A percentile compares a stretch with the other conserved stretches of the same genome.
Evolutionary conservation across 2,888 invertebrate genomes (phyloP).

Genomic region (Polymixis lichenea): DNA sequence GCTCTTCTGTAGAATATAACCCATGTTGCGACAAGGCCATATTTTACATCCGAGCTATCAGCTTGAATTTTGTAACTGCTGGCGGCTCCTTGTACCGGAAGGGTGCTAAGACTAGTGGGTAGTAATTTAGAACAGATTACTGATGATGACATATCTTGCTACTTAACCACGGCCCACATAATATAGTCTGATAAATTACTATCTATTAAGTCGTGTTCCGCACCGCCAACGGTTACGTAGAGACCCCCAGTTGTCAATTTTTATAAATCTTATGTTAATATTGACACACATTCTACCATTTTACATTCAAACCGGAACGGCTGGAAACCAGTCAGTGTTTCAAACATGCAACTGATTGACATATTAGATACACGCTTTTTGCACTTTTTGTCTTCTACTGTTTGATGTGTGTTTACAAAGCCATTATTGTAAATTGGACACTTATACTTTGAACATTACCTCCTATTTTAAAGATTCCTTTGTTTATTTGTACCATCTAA

Average conservation of each 20-base stretch:
- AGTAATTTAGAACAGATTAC: constrained; percentile 18
- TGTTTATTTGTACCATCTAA: constrained; percentile 12
- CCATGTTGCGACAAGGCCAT: not conserved
- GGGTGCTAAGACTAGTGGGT: constrained; percentile 5
- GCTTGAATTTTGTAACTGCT: not conserved
- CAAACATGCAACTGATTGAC: constrained; percentile 46
- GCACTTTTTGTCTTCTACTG: constrained; percentile 5
- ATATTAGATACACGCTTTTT: constrained; percentile 32
- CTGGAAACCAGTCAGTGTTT: constrained; percentile 21
- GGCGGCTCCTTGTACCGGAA: constrained; percentile 8
- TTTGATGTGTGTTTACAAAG: constrained; percentile 21
- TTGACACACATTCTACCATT: constrained; percentile 54
- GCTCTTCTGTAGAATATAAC: not conserved
- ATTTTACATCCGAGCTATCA: not conserved
- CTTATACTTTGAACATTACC: constrained; percentile 18
- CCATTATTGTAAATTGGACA: constrained; percentile 36
- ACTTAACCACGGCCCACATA: constrained; percentile 33
- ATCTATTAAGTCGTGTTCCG: constrained; percentile 8
- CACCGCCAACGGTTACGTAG: constrained; percentile 18
- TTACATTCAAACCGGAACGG: constrained; percentile 54
- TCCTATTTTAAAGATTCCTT: constrained; percentile 7
- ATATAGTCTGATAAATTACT: constrained; percentile 19
- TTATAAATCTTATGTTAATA: constrained; percentile 54
- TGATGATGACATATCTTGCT: constrained; percentile 18
- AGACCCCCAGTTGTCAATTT: constrained; percentile 17